Evolutionary conservation across 1,140 invertebrate species (phyloP).

Genomic region (Musca vetustissima): DNA sequence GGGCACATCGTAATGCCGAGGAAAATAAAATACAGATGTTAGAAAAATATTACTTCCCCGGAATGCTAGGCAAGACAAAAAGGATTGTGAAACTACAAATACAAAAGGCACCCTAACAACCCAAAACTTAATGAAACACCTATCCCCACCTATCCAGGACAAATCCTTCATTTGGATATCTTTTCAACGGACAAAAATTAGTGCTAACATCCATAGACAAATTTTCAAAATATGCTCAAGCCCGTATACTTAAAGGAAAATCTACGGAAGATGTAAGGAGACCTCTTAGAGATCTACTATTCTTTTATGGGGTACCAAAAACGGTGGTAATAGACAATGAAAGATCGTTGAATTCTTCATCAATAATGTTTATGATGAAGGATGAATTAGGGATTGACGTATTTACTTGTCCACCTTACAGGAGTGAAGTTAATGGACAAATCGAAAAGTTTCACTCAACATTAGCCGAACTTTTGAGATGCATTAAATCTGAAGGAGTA

Average conservation of each 20-base stretch:
- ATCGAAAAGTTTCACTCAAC: neutral
- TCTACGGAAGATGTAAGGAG: neutral
- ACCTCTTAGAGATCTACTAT: too few relatives aligned
- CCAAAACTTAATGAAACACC: too few relatives aligned
- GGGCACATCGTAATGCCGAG: too few relatives aligned
- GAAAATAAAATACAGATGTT: too few relatives aligned
- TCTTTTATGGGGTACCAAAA: neutral
- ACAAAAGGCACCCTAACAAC: too few relatives aligned
- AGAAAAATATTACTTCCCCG: too few relatives aligned
- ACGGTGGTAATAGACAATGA: neutral
- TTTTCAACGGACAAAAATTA: neutral
- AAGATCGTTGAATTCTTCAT: neutral
- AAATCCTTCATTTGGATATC: too few relatives aligned
- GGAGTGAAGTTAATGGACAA: neutral
- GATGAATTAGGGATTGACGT: neutral
- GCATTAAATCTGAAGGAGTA: neutral
- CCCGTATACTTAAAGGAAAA: neutral
- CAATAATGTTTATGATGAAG: slow-evolving; percentile 9
- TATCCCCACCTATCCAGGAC: too few relatives aligned
- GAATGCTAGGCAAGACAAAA: too few relatives aligned
- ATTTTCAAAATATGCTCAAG: neutral
- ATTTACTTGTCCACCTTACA: neutral
- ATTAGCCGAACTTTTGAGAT: neutral
- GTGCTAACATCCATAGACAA: neutral
- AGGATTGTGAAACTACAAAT: too few relatives aligned